These are phyloP conservation scores for Aldabrachelys gigantea DNA, from an alignment of 2,113 vertebrate genomes.

Conservation along the genomic window DNA sequence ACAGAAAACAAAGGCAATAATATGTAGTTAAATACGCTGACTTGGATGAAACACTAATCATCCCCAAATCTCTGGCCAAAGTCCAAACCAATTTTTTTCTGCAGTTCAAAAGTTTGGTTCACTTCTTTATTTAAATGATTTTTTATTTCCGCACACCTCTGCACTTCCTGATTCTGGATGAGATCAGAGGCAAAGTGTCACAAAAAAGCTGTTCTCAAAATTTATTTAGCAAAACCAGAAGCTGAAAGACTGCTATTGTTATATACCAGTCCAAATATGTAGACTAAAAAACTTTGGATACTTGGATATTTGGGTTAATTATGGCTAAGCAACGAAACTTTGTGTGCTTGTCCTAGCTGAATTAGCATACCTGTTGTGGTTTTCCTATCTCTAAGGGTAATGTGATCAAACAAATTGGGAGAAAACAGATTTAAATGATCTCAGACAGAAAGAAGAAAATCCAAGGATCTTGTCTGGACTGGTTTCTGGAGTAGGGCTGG, in stretches of 20 bases:
- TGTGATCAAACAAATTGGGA: neutral
- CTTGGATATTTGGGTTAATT: neutral
- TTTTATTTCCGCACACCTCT: neutral
- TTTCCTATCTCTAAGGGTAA: slow-evolving; percentile 1
- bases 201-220: neutral
- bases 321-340: slow-evolving; percentile 30
- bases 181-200: neutral
- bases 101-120: neutral
- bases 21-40: neutral
- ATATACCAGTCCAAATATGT: neutral
- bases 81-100: neutral
- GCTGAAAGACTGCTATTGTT: neutral
- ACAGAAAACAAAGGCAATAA: neutral
- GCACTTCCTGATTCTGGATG: neutral
- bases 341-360: neutral
- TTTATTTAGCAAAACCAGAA: neutral
- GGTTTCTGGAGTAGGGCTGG: neutral
- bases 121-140: neutral
- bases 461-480: slow-evolving; percentile 42
- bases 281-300: neutral
- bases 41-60: neutral
- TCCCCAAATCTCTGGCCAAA: neutral
- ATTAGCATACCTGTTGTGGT: neutral
- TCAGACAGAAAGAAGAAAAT: slow-evolving; percentile 2
- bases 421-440: slow-evolving; percentile 31